Percentiles rank a stretch among this genome's conserved stretches.
Evolutionary conservation across 2,888 invertebrate genomes (phyloP).

Genomic region (Apamea anceps): DNA sequence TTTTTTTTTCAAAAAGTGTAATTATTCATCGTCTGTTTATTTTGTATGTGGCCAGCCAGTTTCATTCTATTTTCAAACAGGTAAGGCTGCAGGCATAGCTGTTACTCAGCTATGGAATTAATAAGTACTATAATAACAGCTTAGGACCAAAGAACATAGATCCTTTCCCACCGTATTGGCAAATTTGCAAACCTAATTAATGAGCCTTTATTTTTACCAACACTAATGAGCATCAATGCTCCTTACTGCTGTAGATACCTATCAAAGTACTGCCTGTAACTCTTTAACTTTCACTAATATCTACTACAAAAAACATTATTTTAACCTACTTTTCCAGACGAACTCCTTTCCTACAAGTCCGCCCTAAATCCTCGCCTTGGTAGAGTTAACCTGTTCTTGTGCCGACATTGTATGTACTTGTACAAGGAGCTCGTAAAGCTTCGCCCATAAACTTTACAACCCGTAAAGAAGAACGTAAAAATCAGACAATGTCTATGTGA

Average conservation of each 20-base stretch:
- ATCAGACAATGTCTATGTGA: slow-evolving; percentile 55
- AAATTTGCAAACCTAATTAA: neutral
- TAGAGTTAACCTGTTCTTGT: slow-evolving; percentile 44
- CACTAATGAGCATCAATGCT: neutral
- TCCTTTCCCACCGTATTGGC: neutral
- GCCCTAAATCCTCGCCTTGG: slow-evolving; percentile 4
- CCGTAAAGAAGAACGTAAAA: slow-evolving; percentile 62
- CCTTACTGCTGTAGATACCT: no score
- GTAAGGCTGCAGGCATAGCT: neutral
- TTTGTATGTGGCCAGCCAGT: slow-evolving; percentile 17
- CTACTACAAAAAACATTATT: neutral
- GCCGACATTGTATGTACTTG: slow-evolving; percentile 44
- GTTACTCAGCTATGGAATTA: neutral
- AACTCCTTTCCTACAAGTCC: neutral
- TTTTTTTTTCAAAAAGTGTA: no score
- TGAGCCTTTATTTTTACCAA: neutral
- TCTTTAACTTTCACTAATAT: neutral
- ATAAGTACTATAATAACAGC: neutral
- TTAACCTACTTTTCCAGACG: neutral
- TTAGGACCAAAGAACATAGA: neutral
- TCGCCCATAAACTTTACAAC: slow-evolving; percentile 63
- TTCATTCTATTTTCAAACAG: neutral
- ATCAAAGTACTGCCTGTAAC: neutral
- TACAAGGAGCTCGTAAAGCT: slow-evolving; percentile 45
- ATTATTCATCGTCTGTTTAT: neutral